Evolutionary conservation across 2,888 invertebrate genomes (phyloP), one percentile per base, ranked within the genome.

Genomic region (Endomychus coccineus): DNA sequence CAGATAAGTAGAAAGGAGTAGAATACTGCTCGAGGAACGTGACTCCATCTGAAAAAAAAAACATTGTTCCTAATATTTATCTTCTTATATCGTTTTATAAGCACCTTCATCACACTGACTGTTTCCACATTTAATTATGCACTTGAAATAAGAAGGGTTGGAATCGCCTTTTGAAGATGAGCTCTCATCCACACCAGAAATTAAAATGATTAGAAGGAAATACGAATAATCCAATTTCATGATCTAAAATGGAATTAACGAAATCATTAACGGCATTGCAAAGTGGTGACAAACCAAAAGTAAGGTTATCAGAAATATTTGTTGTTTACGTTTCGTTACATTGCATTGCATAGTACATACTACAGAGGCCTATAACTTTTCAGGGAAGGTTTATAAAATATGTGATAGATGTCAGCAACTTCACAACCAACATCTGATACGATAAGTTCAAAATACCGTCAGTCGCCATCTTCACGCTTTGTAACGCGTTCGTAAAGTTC

Each of bases 391-490:
- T n/a, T n/a, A n/a, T n/a, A n/a, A n/a, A n/a, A n/a, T n/a, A n/a
- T n/a, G n/a, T n/a, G n/a, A n/a, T n/a, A n/a, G n/a, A n/a, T n/a
- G n/a, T n/a, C n/a, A n/a, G n/a, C n/a, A n/a, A n/a, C n/a, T n/a
- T n/a, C n/a, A n/a, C n/a, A n/a, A n/a, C n/a, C n/a, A n/a, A n/a
- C n/a, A n/a, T n/a, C n/a, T n/a, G n/a, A n/a, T n/a, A n/a, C n/a
- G 36, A 25, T 37, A 19, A 15, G 17, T 27, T 31, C 31, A 25
- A 32, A 37, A 37, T 25, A 31, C 31, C 31, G 36, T 33, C 38
- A 38, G 33, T 38, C 38, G 38, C 38, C 38, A 38, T 38, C 29
- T 38, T 38, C 28, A 32, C 33, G 38, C 33, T 38, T 29, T 31
- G 36, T 38, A 29, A 38, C 28, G 38, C 15, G 38, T 22, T 27